These are phyloP conservation scores for Gibbula magus DNA, from an alignment of 2,888 invertebrate genomes.

Conservation along the genomic window DNA sequence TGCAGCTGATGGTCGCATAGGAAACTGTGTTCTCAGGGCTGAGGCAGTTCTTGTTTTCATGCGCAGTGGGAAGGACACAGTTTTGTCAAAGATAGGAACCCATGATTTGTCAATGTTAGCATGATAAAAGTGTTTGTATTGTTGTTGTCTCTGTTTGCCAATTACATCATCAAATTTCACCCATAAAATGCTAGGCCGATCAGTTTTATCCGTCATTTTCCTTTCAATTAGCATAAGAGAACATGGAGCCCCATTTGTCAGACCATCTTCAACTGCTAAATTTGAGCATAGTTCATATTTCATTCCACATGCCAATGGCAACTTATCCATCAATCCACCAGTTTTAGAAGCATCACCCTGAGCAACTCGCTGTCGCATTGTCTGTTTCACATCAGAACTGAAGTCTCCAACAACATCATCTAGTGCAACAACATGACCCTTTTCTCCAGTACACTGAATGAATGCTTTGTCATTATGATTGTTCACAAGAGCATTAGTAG, in stretches of 20 bases:
- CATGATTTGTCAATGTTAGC: conserved; percentile 6
- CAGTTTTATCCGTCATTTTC: background rate
- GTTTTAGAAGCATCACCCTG: conserved; percentile 23
- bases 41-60: conserved; percentile 15
- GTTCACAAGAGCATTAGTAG: conserved; percentile 40
- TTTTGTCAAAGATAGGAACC: conserved; percentile 29
- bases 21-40: conserved; percentile 35
- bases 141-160: conserved; percentile 26
- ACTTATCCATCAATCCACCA: conserved; percentile 28
- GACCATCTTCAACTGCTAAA: conserved; percentile 42
- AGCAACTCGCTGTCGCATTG: conserved; percentile 17
- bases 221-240: conserved; percentile 30
- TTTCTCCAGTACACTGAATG: conserved; percentile 1
- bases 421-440: conserved; percentile 29
- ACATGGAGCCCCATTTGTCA: conserved; percentile 48
- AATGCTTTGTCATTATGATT: conserved; percentile 28
- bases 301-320: conserved; percentile 29
- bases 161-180: conserved; percentile 28
- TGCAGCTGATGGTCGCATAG: conserved; percentile 30
- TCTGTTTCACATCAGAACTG: conserved; percentile 22
- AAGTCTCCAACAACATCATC: conserved; percentile 35
- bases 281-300: conserved; percentile 41
- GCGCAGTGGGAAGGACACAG: conserved; percentile 19
- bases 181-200: conserved; percentile 28
- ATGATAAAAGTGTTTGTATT: conserved; percentile 22